Evolutionary conservation across 2,888 invertebrate genomes (phyloP), one percentile per base, ranked within the genome.

Genomic region (Mystacides longicornis): DNA sequence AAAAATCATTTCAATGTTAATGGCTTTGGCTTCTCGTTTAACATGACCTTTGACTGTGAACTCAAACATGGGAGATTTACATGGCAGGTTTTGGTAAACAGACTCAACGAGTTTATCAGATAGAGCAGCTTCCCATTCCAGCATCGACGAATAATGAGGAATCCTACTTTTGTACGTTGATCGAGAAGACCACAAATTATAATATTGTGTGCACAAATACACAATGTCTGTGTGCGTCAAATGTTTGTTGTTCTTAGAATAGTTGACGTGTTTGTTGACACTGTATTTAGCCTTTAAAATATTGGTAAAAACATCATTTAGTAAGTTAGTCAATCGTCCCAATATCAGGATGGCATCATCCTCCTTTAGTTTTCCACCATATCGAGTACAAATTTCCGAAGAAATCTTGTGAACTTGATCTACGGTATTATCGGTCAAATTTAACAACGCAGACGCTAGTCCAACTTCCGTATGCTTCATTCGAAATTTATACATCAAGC

Each of bases 171-270:
- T 16, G 14, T 19, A 23, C 1, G 2, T 4, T 2, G 49, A 19
- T 48, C 57, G 47, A 9, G 51, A 51, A 2, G 53, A 23, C 57
- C 57, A 57, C 31, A 57, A 19, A 45, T 57, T 57, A 21, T 50
- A 53, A 27, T 11, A 23, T 14, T 21, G 33, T 20, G 23, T 18
- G 18, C 56, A 53, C 16, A 23, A 0, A 22, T 54, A 54, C 16
- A 23, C 42, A 16, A 23, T 42, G 2, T 31, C 14, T 3, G 43
- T 42, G n/a, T 49, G 16, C 1, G 18, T 3, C 18, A 54, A 42
- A 16, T 7, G 7, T n/a, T 16, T 19, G 9, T 49, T 43, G 22
- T 37, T 48, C n/a, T 19, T 27, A 16, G 37, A 20, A 27, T 49
- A 54, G 7, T 27, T 20, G 20, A 49, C 45, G 16, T 54, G 43